Conservation (phyloP, 2,888 invertebrate species). For the Ischnus inquisitorius region DNA sequence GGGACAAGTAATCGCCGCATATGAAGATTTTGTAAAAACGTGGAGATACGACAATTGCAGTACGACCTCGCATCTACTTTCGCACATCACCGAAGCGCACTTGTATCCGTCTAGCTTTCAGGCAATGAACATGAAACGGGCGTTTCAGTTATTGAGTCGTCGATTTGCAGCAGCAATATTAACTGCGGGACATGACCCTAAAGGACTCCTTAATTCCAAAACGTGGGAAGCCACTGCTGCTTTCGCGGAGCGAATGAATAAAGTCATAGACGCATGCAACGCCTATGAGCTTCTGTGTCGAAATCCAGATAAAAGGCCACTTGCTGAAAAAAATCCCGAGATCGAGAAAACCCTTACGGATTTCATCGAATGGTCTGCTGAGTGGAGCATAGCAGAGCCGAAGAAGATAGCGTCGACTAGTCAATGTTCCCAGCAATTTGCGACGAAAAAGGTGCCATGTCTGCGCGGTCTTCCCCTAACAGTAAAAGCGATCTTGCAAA, state of each 20-base stretch:
- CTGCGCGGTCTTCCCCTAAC: slow-evolving; percentile 33
- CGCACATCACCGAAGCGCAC: slow-evolving; percentile 59
- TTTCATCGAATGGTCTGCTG: background rate
- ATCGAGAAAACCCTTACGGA: slow-evolving; percentile 15
- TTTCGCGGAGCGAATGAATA: slow-evolving; percentile 17
- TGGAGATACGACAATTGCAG: slow-evolving; percentile 34
- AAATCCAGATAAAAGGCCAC: slow-evolving; percentile 18
- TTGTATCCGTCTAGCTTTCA: slow-evolving; percentile 51
- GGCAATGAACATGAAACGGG: slow-evolving; percentile 67
- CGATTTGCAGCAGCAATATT: slow-evolving; percentile 51
- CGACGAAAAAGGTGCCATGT: slow-evolving; percentile 4
- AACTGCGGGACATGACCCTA: slow-evolving; percentile 34
- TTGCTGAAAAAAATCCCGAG: slow-evolving; percentile 20
- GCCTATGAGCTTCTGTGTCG: slow-evolving; percentile 11
- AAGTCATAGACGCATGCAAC: slow-evolving; percentile 37
- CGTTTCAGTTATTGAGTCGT: slow-evolving; percentile 64
- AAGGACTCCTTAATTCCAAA: no score
- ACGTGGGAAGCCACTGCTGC: background rate
- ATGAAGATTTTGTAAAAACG: slow-evolving; percentile 47
- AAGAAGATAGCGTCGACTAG: no score
- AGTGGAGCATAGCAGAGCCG: no score
- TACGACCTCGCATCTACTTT: slow-evolving; percentile 47
- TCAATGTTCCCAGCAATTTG: no score
- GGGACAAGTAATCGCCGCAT: slow-evolving; percentile 49
- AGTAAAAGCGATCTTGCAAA: slow-evolving; percentile 4